A percentile compares a stretch with the other conserved stretches of the same genome.
Conservation (phyloP, 1,140 invertebrate genomes). For the Calephelis nemesis region DNA sequence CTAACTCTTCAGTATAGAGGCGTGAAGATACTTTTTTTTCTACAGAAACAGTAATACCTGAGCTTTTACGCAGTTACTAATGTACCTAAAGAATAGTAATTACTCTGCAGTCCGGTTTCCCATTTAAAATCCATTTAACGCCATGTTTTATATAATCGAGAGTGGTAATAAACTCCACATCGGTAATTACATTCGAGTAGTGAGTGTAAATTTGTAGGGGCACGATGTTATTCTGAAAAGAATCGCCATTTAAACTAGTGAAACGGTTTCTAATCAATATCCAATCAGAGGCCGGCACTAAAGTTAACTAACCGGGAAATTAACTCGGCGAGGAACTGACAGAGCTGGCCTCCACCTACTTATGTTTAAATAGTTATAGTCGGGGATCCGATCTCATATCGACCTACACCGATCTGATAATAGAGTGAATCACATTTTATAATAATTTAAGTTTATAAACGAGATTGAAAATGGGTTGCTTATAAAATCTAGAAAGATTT, state of each 20-base stretch:
- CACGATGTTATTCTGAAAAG: constrained; percentile 65
- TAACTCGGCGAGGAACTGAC: constrained; percentile 44
- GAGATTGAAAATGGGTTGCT: too few relatives aligned
- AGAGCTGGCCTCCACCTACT: neutral
- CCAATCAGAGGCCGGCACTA: constrained; percentile 68
- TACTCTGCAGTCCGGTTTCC: constrained; percentile 15
- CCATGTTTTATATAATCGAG: constrained; percentile 67
- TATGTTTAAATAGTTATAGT: too few relatives aligned
- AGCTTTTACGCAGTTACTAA: neutral
- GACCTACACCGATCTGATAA: too few relatives aligned
- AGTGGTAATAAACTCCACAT: constrained; percentile 54
- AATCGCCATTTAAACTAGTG: constrained; percentile 62
- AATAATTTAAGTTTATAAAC: too few relatives aligned
- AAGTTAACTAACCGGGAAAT: constrained; percentile 77
- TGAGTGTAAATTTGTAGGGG: constrained; percentile 71
- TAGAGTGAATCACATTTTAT: too few relatives aligned
- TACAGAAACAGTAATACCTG: neutral
- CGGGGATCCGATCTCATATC: too few relatives aligned
- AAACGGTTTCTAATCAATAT: constrained; percentile 74
- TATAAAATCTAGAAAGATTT: too few relatives aligned
- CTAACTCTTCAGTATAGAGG: too few relatives aligned
- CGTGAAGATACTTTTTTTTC: too few relatives aligned
- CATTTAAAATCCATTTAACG: constrained; percentile 51
- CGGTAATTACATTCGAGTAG: constrained; percentile 69
- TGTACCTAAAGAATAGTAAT: neutral